Evolutionary conservation across 2,113 vertebrate species (phyloP).

Genomic region (Spilogale gracilis): DNA sequence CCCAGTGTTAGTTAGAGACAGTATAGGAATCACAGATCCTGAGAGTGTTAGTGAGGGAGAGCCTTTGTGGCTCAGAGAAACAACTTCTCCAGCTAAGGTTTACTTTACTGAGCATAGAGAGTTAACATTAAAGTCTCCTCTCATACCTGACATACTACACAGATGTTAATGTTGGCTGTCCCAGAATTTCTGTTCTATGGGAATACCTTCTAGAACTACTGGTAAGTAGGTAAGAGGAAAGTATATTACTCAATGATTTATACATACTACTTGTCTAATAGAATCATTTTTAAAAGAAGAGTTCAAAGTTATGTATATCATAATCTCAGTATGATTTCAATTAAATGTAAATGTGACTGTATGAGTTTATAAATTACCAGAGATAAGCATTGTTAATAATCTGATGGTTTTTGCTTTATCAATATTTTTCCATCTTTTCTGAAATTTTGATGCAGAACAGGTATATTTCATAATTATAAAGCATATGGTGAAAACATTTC

Average conservation of each 20-base stretch:
- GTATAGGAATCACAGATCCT: not conserved
- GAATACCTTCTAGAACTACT: not conserved
- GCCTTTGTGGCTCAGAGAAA: not conserved
- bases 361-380: not conserved
- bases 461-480: conserved; percentile 24
- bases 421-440: not conserved
- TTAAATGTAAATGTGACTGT: not conserved
- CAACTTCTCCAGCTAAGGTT: not conserved
- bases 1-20: not conserved
- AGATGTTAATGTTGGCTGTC: conserved; percentile 43
- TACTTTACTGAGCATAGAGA: conserved; percentile 11
- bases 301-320: not conserved
- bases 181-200: conserved; percentile 59
- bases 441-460: not conserved
- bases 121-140: not conserved
- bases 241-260: not conserved
- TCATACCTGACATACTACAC: not conserved
- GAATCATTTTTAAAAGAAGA: conserved; percentile 29
- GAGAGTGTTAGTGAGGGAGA: not conserved
- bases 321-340: conserved; percentile 14
- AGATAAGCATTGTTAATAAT: not conserved
- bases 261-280: not conserved
- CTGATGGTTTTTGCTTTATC: not conserved
- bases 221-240: not conserved
- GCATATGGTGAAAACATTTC: not conserved